These are phyloP conservation scores for Odontamblyopus rebecca DNA, from an alignment of 2,797 vertebrate species.

Conservation along the genomic window DNA sequence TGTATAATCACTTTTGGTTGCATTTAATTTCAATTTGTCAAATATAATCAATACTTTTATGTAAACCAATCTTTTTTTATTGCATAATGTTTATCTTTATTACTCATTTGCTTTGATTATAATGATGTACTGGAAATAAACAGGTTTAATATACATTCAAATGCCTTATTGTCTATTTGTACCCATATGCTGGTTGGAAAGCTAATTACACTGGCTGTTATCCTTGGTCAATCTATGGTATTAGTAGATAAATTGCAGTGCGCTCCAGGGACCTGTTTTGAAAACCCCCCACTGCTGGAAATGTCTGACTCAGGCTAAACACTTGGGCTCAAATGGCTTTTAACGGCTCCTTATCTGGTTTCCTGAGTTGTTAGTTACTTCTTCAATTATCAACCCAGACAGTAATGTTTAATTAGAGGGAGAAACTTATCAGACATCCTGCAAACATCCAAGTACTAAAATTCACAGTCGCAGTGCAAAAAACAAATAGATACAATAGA, in stretches of 20 bases:
- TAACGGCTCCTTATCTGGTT: constrained; percentile 58
- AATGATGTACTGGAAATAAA: constrained; percentile 61
- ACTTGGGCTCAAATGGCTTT: constrained; percentile 48
- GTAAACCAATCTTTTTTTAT: constrained; percentile 35
- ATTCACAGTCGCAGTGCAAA: constrained; percentile 38
- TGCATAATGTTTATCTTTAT: constrained; percentile 25
- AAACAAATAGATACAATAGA: constrained; percentile 7
- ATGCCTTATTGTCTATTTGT: constrained; percentile 2
- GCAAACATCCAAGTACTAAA: constrained; percentile 46
- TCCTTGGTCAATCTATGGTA: constrained; percentile 6
- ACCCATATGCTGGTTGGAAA: background rate
- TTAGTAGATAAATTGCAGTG: constrained; percentile 6
- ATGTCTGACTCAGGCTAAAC: constrained; percentile 36
- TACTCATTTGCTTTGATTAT: constrained; percentile 34
- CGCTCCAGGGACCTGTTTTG: constrained; percentile 9
- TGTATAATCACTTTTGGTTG: constrained; percentile 35
- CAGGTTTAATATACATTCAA: constrained; percentile 50
- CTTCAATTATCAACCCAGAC: constrained; percentile 48
- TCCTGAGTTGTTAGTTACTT: constrained; percentile 52
- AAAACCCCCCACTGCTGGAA: constrained; percentile 31
- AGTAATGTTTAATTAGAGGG: constrained; percentile 54
- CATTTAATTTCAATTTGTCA: constrained; percentile 26
- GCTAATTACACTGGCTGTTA: constrained; percentile 4
- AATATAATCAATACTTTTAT: constrained; percentile 29
- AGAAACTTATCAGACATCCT: constrained; percentile 38